A percentile compares a stretch with the other conserved stretches of the same genome.
Conservation (phyloP, 35 echinoderm and acorn worm genomes). For the Chiridota heheva region DNA sequence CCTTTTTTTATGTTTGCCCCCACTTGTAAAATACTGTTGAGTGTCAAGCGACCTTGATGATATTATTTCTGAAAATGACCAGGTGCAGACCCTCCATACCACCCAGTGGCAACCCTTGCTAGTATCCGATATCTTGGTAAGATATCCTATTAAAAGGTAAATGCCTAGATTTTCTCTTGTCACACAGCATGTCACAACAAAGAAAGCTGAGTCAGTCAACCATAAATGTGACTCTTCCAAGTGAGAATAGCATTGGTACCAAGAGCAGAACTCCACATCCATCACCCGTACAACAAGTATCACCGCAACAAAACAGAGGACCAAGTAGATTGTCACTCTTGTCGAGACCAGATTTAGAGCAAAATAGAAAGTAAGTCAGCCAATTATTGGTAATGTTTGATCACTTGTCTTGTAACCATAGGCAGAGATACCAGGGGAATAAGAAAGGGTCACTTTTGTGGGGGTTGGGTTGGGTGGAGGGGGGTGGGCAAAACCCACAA, state of each 20-base stretch:
- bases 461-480: too few species aligned
- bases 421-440: neutral
- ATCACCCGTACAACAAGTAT: neutral
- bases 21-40: too few species aligned
- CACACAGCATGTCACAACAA: too few species aligned
- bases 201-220: slow-evolving; percentile 63
- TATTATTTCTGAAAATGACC: too few species aligned
- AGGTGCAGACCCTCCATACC: too few species aligned
- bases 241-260: slow-evolving; percentile 46
- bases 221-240: slow-evolving; percentile 85
- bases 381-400: neutral
- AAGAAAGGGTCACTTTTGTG: too few species aligned
- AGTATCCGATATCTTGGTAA: too few species aligned
- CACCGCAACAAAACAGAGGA: neutral
- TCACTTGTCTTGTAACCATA: neutral
- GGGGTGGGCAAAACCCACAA: neutral
- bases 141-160: too few species aligned
- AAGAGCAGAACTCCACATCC: neutral
- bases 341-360: neutral
- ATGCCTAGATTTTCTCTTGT: too few species aligned
- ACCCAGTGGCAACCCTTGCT: too few species aligned
- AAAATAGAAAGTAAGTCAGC: slow-evolving; percentile 39
- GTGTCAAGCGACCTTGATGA: too few species aligned
- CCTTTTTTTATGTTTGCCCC: too few species aligned
- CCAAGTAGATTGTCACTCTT: neutral